Percentiles rank a stretch among this genome's conserved stretches.
These are phyloP conservation scores for Actinopyga echinites DNA, from an alignment of 53 echinoderm and acorn worm genomes.

Conservation along the genomic window DNA sequence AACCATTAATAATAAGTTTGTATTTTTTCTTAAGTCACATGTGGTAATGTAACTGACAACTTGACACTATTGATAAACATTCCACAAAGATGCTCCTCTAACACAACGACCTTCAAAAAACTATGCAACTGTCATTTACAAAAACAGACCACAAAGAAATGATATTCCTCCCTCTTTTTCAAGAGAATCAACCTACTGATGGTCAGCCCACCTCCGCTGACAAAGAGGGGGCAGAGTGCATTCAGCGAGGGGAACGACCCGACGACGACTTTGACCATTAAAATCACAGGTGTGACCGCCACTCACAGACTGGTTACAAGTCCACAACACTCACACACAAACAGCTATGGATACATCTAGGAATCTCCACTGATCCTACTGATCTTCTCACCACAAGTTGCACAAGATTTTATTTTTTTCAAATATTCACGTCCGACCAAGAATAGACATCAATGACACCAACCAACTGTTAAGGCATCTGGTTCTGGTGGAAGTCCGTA, in stretches of 20 bases:
- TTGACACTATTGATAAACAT: too few relatives aligned
- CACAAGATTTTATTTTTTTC: constrained; percentile 12
- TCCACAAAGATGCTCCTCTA: too few relatives aligned
- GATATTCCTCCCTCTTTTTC: too few relatives aligned
- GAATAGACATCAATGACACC: constrained; percentile 24
- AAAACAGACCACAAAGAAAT: too few relatives aligned
- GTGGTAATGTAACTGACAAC: too few relatives aligned
- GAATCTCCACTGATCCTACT: constrained; percentile 13
- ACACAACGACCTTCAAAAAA: too few relatives aligned
- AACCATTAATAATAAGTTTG: too few relatives aligned
- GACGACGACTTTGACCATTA: constrained; percentile 3
- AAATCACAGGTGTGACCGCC: constrained; percentile 38
- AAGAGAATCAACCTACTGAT: too few relatives aligned
- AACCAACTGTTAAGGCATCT: constrained; percentile 40
- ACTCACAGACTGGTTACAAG: not conserved
- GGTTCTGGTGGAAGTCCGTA: constrained; percentile 39
- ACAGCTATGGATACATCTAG: constrained; percentile 26
- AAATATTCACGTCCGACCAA: constrained; percentile 2
- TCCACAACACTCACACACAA: constrained; percentile 10
- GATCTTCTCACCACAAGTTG: constrained; percentile 22
- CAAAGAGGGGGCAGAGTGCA: not conserved
- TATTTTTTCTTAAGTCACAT: too few relatives aligned
- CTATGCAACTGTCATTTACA: too few relatives aligned
- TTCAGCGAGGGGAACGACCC: constrained; percentile 1
- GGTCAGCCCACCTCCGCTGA: too few relatives aligned